Evolutionary conservation across 2,888 invertebrate genomes (phyloP).

Genomic region (Branchinecta sandiegonensis): DNA sequence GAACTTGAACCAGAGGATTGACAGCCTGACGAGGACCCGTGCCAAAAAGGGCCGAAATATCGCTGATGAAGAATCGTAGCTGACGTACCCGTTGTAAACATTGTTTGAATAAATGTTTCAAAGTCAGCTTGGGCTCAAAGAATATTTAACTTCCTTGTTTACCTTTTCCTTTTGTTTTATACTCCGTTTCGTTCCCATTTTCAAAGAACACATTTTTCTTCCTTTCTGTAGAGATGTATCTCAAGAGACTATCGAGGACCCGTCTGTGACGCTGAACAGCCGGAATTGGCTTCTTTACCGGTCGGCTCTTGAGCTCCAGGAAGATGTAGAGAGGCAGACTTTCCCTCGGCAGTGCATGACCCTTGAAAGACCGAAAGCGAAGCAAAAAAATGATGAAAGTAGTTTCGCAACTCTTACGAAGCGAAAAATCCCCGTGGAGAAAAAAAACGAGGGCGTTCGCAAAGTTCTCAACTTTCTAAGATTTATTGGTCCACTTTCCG

Average conservation of each 20-base stretch:
- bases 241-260: no score
- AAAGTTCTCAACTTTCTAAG: background rate
- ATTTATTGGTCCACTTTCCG: background rate
- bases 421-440: background rate
- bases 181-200: background rate
- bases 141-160: background rate
- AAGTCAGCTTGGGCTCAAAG: no score
- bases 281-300: background rate
- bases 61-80: no score
- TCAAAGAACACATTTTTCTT: no score
- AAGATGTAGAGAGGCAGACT: background rate
- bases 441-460: background rate
- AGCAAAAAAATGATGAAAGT: background rate
- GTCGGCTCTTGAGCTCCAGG: constrained; percentile 7
- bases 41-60: no score
- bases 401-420: background rate
- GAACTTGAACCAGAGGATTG: no score
- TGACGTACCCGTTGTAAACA: no score
- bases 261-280: background rate
- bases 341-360: background rate
- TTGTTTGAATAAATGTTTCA: no score
- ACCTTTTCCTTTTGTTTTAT: background rate
- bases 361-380: background rate
- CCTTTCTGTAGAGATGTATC: no score
- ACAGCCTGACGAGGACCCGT: no score